A percentile compares a stretch with the other conserved stretches of the same genome.
Conservation (phyloP, 1,140 invertebrate species). For the Acyrthosiphon pisum region DNA sequence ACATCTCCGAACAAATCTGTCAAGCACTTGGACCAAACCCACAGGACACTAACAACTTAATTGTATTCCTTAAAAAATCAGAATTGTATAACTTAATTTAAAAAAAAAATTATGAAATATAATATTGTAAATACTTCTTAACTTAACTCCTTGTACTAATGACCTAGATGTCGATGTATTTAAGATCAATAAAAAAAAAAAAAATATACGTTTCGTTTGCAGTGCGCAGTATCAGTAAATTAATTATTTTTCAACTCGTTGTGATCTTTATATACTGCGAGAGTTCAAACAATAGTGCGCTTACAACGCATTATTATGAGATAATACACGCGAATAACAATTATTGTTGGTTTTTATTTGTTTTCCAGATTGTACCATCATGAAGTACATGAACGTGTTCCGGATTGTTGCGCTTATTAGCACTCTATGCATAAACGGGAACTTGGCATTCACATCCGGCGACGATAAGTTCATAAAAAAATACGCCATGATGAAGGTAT, state of each 20-base stretch:
- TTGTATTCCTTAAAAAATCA: too few species aligned
- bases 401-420: slow-evolving; percentile 38
- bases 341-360: slow-evolving; percentile 27
- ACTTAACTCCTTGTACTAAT: too few species aligned
- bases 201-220: too few species aligned
- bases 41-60: too few species aligned
- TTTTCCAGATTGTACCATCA: not conserved
- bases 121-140: too few species aligned
- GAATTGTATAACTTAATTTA: too few species aligned
- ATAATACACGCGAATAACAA: not conserved
- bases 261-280: not conserved
- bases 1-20: too few species aligned
- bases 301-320: slow-evolving; percentile 10
- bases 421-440: slow-evolving; percentile 31
- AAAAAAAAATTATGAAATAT: too few species aligned
- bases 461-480: slow-evolving; percentile 73
- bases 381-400: not conserved
- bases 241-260: not conserved
- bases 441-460: slow-evolving; percentile 63
- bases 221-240: not conserved
- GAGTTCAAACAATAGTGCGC: slow-evolving; percentile 4
- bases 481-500: slow-evolving; percentile 74
- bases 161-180: too few species aligned
- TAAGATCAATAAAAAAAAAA: too few species aligned
- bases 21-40: too few species aligned